These are phyloP conservation scores for Alouatta palliata DNA, from an alignment of 2,113 vertebrate genomes.

Conservation along the genomic window DNA sequence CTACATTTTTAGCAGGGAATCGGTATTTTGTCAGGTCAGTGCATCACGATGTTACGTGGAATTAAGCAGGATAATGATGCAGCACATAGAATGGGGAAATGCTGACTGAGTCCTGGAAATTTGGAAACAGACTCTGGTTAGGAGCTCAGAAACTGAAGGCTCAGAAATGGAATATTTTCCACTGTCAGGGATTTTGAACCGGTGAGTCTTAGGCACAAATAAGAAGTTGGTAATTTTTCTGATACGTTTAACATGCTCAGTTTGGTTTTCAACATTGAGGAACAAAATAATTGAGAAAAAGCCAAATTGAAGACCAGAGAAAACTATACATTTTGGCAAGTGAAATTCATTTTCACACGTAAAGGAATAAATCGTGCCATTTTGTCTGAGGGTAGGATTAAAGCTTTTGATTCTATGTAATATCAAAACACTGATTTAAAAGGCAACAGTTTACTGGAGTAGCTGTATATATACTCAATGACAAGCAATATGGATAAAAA, in stretches of 20 bases:
- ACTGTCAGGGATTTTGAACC: not conserved
- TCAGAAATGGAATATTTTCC: conserved; percentile 45
- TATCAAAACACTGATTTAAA: not conserved
- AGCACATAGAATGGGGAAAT: conserved; percentile 23
- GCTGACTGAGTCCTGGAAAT: conserved; percentile 37
- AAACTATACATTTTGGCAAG: not conserved
- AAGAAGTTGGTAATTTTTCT: not conserved
- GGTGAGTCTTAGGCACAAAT: not conserved
- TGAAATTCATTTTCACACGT: not conserved
- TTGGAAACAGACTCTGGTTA: conserved; percentile 44
- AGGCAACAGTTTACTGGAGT: not conserved
- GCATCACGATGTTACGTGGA: conserved; percentile 53
- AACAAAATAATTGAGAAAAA: not conserved
- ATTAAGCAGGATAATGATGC: conserved; percentile 58
- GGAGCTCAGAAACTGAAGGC: not conserved
- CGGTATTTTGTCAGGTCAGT: conserved; percentile 50
- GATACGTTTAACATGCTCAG: not conserved
- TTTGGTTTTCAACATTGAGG: not conserved
- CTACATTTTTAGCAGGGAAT: conserved; percentile 20
- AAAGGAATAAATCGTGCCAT: not conserved
- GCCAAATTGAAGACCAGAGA: not conserved
- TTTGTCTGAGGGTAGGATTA: not conserved
- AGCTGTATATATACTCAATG: not conserved
- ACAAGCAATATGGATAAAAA: not conserved
- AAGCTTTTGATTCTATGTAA: not conserved